Evolutionary conservation across 2,797 vertebrate genomes (phyloP), one percentile per base, ranked within the genome.

Genomic region (Hybognathus amarus): DNA sequence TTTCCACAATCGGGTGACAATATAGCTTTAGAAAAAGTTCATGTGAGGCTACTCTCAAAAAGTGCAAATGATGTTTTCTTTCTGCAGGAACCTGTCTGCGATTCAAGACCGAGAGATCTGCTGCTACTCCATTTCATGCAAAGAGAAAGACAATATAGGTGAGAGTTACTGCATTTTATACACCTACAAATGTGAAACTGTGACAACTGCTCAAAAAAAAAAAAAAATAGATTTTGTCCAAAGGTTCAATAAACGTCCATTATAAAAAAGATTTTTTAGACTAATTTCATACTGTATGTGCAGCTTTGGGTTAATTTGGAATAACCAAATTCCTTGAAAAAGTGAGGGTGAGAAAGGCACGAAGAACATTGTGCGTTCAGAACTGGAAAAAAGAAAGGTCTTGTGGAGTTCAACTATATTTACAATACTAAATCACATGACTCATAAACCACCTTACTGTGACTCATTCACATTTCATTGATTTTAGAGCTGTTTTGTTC

Each of bases 121-220:
- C 92, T 96, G 94, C 92, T 96, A 97, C 91, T 96, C 98, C 54
- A 97, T 99, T 95, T 99, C 98, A 87, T 99, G 98, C 96, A 99
- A 99, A 97, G 98, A 99, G 91, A 96, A 96, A 92, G 95, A 97
- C 94, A 96, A 97, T 91, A 96, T 96, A 66, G 94, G 95, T 95
- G 93, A 95, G 94, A 47, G 22, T 59, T 40, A 6, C 8, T 33
- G 47, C 20, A 33, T 54, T 54, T 54, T 7, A 54, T 36, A 54
- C 20, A 54, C 42, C 45, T 15, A 11, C 18, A n/a, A 52, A 52
- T 54, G 3, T 74, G 36, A 73, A 74, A 15, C 8, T 50, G 42
- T 73, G 11, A n/a, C 13, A 30, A 22, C 50, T 33, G 70, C 27
- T 50, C 15, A 22, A 27, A 27, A 52, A 5, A 8, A 20, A 22